A percentile compares a stretch with the other conserved stretches of the same genome.
phyloP scores from a whole-genome alignment of 2,113 vertebrate genomes.

The Cheirogaleus medius region DNA sequence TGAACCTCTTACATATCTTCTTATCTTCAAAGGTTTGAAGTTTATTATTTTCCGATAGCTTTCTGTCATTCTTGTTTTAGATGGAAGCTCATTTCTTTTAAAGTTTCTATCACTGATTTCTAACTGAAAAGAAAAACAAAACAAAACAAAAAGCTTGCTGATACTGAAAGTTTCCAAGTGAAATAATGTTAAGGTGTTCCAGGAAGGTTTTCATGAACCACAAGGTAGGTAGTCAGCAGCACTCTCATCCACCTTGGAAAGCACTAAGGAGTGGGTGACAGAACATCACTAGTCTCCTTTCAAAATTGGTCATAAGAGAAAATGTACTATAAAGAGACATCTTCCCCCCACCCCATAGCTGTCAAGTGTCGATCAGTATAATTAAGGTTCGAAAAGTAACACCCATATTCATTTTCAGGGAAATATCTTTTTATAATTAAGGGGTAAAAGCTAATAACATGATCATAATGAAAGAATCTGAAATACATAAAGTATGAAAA shows the following conservation, averaged over 20 bases:
- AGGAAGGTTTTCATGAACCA: neutral
- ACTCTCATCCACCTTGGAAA: fast-evolving
- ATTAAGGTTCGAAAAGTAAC: neutral
- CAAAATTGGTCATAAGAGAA: neutral
- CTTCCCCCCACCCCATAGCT: neutral
- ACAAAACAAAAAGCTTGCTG: neutral
- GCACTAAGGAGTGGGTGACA: too few relatives aligned
- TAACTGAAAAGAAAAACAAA: constrained; percentile 2
- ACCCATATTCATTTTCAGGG: neutral
- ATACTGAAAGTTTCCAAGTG: neutral
- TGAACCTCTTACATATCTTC: constrained; percentile 43
- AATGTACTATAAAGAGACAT: neutral
- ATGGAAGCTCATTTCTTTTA: constrained; percentile 42
- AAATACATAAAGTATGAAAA: neutral
- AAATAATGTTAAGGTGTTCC: neutral
- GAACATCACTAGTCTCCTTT: neutral
- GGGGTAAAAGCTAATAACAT: neutral
- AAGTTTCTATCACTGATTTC: constrained; percentile 33
- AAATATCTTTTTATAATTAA: constrained; percentile 18
- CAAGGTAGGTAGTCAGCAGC: fast-evolving
- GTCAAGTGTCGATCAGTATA: neutral
- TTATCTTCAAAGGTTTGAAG: constrained; percentile 51
- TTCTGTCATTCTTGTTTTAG: constrained; percentile 28
- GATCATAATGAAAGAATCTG: neutral
- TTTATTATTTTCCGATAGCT: constrained; percentile 51